phyloP scores from a whole-genome alignment of 1,140 invertebrate genomes.

The Gryllus bimaculatus region DNA sequence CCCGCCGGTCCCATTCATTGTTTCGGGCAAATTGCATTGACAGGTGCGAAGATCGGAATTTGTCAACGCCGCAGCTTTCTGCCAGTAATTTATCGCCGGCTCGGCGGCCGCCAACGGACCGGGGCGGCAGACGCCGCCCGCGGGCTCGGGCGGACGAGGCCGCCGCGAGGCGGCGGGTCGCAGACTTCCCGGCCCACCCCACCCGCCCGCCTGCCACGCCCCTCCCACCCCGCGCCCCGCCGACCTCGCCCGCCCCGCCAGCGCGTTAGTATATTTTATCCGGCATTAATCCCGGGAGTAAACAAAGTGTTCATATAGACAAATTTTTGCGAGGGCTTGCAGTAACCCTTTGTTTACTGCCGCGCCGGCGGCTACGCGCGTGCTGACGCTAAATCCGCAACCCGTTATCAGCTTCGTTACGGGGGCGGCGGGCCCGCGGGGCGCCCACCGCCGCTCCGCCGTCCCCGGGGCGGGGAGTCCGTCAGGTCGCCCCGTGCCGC shows the following conservation, averaged over 20 bases:
- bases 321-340: not conserved
- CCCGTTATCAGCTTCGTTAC: not conserved
- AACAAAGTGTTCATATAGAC: conserved; percentile 5
- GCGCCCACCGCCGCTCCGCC: not conserved
- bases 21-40: not conserved
- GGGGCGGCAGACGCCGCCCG: not conserved
- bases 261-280: conserved; percentile 1
- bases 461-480: not conserved
- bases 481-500: not conserved
- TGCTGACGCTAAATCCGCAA: conserved; percentile 2
- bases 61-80: not conserved
- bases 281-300: not conserved
- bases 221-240: not conserved
- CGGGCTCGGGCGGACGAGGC: not conserved
- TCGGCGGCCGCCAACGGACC: not conserved
- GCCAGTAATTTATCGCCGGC: conserved; percentile 2
- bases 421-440: too few species aligned
- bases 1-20: not conserved
- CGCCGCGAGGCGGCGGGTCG: too few species aligned
- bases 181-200: too few species aligned
- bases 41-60: conserved; percentile 3
- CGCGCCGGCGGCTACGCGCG: not conserved
- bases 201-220: not conserved
- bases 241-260: not conserved
- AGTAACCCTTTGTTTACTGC: not conserved